Percentiles rank a stretch among this genome's conserved stretches.
phyloP scores from a whole-genome alignment of 2,888 invertebrate species.

The Clusia tigrina region DNA sequence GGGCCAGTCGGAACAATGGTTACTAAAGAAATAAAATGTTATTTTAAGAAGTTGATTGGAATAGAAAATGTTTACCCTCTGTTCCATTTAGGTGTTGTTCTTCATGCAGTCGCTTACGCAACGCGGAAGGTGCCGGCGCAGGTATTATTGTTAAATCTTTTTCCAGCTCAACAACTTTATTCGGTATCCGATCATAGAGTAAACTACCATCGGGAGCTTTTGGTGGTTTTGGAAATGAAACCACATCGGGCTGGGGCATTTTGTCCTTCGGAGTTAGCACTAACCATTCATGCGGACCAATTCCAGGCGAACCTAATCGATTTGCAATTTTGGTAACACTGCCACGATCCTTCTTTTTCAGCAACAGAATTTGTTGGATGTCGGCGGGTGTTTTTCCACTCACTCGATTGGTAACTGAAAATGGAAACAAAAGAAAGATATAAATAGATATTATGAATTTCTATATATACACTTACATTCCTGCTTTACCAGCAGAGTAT shows the following conservation, averaged over 20 bases:
- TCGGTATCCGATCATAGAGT: conserved; percentile 85
- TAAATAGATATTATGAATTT: not conserved
- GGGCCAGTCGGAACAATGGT: conserved; percentile 66
- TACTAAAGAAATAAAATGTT: too few species aligned
- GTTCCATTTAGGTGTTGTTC: conserved; percentile 69
- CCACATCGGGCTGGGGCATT: conserved; percentile 81
- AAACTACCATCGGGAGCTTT: conserved; percentile 89
- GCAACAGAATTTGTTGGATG: conserved; percentile 68
- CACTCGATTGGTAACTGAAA: conserved; percentile 68
- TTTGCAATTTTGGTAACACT: conserved; percentile 78
- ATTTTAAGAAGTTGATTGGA: too few species aligned
- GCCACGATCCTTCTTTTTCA: conserved; percentile 70
- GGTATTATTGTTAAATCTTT: conserved; percentile 71
- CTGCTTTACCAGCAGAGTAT: conserved; percentile 82
- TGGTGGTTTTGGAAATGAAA: conserved; percentile 90
- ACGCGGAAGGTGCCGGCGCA: conserved; percentile 66
- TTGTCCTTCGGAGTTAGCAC: conserved; percentile 66
- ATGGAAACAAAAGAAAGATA: conserved; percentile 3
- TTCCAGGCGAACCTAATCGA: conserved; percentile 72
- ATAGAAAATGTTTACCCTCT: conserved; percentile 58
- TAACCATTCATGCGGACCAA: conserved; percentile 67
- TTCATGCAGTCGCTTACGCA: conserved; percentile 88
- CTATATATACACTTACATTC: conserved; percentile 73
- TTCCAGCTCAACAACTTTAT: conserved; percentile 73
- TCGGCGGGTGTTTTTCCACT: conserved; percentile 67